phyloP scores from a whole-genome alignment of 1,140 invertebrate species.

The Caligus rogercresseyi region DNA sequence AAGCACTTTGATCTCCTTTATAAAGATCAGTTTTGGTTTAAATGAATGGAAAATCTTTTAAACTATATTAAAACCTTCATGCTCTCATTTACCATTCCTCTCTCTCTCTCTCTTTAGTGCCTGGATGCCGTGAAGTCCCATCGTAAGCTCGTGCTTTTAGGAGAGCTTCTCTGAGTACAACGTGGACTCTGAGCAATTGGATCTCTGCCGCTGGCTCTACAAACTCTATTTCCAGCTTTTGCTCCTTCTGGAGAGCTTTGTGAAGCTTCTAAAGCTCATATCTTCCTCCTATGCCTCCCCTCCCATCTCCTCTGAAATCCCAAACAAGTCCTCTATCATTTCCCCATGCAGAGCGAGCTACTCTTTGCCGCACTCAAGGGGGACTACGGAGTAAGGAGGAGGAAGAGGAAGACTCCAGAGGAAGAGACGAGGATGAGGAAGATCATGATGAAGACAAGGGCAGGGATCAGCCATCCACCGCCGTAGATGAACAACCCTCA shows the following conservation, averaged over 20 bases:
- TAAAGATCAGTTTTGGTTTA: no score
- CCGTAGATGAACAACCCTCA: conserved; percentile 28
- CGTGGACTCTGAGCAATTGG: conserved; percentile 29
- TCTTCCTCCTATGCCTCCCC: conserved; percentile 32
- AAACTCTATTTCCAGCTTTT: conserved; percentile 84
- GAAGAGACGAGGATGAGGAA: conserved; percentile 27
- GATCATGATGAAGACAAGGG: no score
- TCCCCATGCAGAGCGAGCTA: background rate
- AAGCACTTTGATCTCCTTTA: no score
- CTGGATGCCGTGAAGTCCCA: conserved; percentile 51
- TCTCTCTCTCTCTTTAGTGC: conserved; percentile 34
- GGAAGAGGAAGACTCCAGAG: conserved; percentile 8
- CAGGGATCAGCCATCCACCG: conserved; percentile 20
- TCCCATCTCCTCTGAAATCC: conserved; percentile 23
- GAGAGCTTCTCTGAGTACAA: conserved; percentile 28
- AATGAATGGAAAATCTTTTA: no score
- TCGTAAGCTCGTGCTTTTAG: conserved; percentile 49
- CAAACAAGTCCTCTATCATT: background rate
- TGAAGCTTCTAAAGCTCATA: conserved; percentile 60
- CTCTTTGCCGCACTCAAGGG: background rate
- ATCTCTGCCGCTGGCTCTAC: conserved; percentile 64
- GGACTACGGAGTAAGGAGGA: background rate
- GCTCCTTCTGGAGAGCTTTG: conserved; percentile 70
- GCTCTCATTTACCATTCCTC: background rate
- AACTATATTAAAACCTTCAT: no score